phyloP scores from a whole-genome alignment of 2,888 invertebrate species.

The Platycnemis pennipes region DNA sequence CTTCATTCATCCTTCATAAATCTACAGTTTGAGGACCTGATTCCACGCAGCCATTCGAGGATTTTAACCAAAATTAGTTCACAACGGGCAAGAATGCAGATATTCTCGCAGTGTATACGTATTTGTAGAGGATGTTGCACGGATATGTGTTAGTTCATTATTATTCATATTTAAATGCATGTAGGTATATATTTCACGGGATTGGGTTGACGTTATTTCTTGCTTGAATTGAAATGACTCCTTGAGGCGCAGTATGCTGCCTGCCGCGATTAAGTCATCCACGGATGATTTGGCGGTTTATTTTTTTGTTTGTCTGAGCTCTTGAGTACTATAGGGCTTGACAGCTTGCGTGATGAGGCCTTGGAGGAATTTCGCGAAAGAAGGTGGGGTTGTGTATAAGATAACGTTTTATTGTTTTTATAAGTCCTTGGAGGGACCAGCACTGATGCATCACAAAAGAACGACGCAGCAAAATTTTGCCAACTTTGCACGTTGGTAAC shows the following conservation, averaged over 20 bases:
- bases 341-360: not conserved
- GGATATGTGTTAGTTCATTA: no score
- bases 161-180: no score
- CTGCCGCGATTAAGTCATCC: not conserved
- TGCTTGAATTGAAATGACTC: not conserved
- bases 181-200: no score
- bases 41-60: no score
- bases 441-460: not conserved
- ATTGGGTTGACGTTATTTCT: not conserved
- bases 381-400: not conserved
- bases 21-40: no score
- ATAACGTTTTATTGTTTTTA: not conserved
- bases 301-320: not conserved
- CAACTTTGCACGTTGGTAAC: not conserved
- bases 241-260: not conserved
- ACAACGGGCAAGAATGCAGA: no score
- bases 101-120: no score
- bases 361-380: not conserved
- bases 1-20: no score
- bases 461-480: not conserved
- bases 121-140: no score
- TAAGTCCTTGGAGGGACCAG: not conserved
- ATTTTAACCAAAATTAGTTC: no score
- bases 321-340: not conserved
- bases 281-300: not conserved